Base-by-base conservation (phyloP, 1,140 invertebrate species). In the Drosophila baimaii region DNA sequence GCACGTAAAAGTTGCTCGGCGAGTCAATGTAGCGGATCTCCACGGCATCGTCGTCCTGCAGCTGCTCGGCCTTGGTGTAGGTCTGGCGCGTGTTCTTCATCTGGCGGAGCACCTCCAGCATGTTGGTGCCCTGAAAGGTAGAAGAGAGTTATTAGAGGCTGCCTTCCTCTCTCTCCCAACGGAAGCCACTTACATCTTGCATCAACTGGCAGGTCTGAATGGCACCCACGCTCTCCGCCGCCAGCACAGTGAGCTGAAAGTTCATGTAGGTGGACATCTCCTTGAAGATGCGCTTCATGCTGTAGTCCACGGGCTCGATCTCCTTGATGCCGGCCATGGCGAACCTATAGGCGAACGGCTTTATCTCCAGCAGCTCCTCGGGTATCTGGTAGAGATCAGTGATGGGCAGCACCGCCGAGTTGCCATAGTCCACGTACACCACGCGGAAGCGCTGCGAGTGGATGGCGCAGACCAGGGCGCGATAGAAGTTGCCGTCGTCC, bases 401-500 rank as follows among this genome's bases (percentile, higher is more conserved):
- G 35, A 94, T 94, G 5, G 94, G 93, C 25, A 96, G 93, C 66
- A 94, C 86, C 92, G 96, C 96, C 5, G 94, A 95, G 76, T 96
- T 95, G 8, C 96, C 96, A 90, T 95, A 96, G 91, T 97, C 96
- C 19, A 96, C 95, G 83, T 95, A 97, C 79, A 95, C 96, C 13
- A 96, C 93, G 92, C 95, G 94, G 78, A 94, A 94, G 29, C 93
- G 92, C 33, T 93, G 93, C 41, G 91, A 93, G 37, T 94, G 93
- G 25, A 96, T 92, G 71, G 94, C 94, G 90, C 95, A 95, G 1
- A 97, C 94, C 39, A 96, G 94, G 23, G 95, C 95, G 68, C 96
- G 93, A 73, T 95, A 95, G 15, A 96, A 93, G 10, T 94, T 93
- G 5, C 94, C 92, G 79, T 96, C 95, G 58, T 93, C 93, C 0